Evolutionary conservation across 64 coral and sea anemone genomes (phyloP), one percentile per base, ranked within the genome.

Genomic region (Acropora yongei): DNA sequence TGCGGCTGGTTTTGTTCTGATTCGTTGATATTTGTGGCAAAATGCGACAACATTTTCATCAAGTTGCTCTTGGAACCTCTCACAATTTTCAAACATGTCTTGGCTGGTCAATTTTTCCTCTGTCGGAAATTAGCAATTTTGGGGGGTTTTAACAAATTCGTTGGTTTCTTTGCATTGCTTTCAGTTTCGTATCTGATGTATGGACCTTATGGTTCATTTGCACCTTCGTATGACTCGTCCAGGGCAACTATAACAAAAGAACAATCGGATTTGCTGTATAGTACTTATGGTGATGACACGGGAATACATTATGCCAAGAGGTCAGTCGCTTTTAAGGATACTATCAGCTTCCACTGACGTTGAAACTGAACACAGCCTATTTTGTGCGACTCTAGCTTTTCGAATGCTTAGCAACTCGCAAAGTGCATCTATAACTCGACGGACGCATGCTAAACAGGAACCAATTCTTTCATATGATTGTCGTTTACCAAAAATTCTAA

Each of bases 221-320:
- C 97, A 39, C 97, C 97, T 57, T 88, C 91, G 0, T 96, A 93
- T 43, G 97, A 99, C 82, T 99, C 97, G 8, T 99, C 97, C 40
- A 95, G 90, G 66, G 97, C 97, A 48, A 99, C 97, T 49, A 93
- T 99, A 75, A 99, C 91, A 0, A 99, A 99, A 79, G 97, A 96
- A 60, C 88, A 99, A 53, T 99, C 97, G 18, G 97, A 99, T 30
- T 74, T 99, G 42, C 91, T 99, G 1, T 93, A 96, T 55, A 90
- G 91, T 60, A 99, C 97, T 8, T 99, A 99, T 93, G 97, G 97
- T 14, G 93, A 99, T 50, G 94, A 95, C 43, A 95, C 89, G 5
- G 97, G 97, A 2, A 92, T 96, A 75, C 93, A 99, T 82, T 99
- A 99, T 78, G 88, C 97, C 10, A 92, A 94, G 46, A 99, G 97